These are phyloP conservation scores for Neomicropteryx cornuta DNA, from an alignment of 1,140 invertebrate genomes.

Conservation along the genomic window DNA sequence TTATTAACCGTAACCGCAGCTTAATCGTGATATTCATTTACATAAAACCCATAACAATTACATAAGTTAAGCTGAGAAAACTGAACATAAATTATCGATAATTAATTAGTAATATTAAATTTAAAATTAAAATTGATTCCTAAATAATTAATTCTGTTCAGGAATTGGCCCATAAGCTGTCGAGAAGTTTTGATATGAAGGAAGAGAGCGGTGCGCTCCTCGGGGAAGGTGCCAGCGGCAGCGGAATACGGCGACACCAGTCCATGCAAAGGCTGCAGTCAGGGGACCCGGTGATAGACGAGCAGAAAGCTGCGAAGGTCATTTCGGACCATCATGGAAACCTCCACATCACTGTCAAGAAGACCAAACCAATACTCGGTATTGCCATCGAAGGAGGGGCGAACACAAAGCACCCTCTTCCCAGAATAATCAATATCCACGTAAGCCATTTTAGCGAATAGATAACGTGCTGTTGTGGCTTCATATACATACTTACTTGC, in stretches of 20 bases:
- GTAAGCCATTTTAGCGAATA: constrained; percentile 43
- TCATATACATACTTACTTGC: too few relatives aligned
- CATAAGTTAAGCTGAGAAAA: too few relatives aligned
- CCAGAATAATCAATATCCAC: constrained; percentile 93
- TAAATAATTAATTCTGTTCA: constrained; percentile 23
- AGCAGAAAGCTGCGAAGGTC: constrained; percentile 54
- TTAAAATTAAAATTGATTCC: too few relatives aligned
- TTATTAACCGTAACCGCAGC: too few relatives aligned
- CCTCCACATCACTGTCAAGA: constrained; percentile 75
- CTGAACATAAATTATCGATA: too few relatives aligned
- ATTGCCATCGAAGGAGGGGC: constrained; percentile 95
- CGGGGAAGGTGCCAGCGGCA: constrained; percentile 47
- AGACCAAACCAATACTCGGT: constrained; percentile 87
- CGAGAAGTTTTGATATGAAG: constrained; percentile 76
- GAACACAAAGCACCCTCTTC: constrained; percentile 87
- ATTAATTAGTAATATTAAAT: too few relatives aligned
- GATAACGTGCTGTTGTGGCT: background rate
- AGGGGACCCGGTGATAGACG: constrained; percentile 42
- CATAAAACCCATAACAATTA: too few relatives aligned
- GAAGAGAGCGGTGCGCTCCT: constrained; percentile 62
- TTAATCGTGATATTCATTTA: too few relatives aligned
- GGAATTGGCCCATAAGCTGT: constrained; percentile 75
- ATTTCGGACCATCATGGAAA: constrained; percentile 76
- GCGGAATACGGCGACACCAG: constrained; percentile 47
- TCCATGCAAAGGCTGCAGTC: constrained; percentile 57